Evolutionary conservation across 2,888 invertebrate species (phyloP).

Genomic region (Sinelater perroti): DNA sequence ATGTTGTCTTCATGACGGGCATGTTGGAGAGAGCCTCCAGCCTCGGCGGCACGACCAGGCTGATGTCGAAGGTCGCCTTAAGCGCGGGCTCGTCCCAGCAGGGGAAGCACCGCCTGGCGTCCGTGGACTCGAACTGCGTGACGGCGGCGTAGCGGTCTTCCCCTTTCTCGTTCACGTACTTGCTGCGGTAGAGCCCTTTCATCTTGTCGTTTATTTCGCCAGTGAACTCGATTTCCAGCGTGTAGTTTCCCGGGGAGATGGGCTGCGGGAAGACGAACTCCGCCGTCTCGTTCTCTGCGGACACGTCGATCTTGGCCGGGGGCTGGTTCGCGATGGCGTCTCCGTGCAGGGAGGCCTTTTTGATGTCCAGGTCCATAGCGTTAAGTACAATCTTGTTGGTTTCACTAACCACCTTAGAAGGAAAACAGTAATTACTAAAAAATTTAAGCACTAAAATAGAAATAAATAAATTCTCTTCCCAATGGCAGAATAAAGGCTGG

Average conservation of each 20-base stretch:
- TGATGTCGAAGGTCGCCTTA: conserved; percentile 93
- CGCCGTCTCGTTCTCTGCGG: conserved; percentile 72
- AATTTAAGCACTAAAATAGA: too few species aligned
- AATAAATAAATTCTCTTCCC: background rate
- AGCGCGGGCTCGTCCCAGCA: conserved; percentile 98
- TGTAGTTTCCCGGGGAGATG: conserved; percentile 66
- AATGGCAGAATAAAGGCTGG: too few species aligned
- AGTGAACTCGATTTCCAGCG: conserved; percentile 75
- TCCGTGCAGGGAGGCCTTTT: conserved; percentile 66
- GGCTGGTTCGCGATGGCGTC: conserved; percentile 58
- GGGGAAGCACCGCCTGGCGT: conserved; percentile 92
- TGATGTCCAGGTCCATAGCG: conserved; percentile 77
- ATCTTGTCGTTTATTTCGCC: conserved; percentile 90
- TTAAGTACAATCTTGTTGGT: conserved; percentile 79
- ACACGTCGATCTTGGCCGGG: conserved; percentile 56
- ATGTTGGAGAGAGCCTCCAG: conserved; percentile 92
- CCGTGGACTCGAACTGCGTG: conserved; percentile 90
- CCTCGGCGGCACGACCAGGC: conserved; percentile 80
- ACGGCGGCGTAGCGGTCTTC: conserved; percentile 85
- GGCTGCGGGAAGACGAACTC: conserved; percentile 71
- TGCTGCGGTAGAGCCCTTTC: conserved; percentile 88
- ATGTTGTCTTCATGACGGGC: conserved; percentile 66
- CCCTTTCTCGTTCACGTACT: conserved; percentile 77
- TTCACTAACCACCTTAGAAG: conserved; percentile 69
- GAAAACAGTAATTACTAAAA: conserved; percentile 24